Conservation (phyloP, 2,113 vertebrate species). For the Phocoena phocoena region DNA sequence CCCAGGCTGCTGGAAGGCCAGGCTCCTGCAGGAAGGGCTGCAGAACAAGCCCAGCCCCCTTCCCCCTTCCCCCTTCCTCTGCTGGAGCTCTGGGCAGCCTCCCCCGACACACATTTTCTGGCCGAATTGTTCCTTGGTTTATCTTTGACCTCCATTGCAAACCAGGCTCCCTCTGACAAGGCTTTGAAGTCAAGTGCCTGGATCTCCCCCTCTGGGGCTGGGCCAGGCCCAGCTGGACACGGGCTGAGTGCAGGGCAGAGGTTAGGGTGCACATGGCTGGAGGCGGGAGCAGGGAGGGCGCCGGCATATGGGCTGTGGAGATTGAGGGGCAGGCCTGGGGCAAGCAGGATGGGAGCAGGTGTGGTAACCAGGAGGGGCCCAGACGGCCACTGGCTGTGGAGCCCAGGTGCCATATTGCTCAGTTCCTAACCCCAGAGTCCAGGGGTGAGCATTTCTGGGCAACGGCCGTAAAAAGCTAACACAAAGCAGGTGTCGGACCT, state of each 20-base stretch:
- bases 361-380: neutral
- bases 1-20: neutral
- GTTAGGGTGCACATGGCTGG: conserved; percentile 26
- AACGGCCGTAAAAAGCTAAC: neutral
- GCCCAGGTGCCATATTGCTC: neutral
- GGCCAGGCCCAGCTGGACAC: conserved; percentile 60
- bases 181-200: conserved; percentile 72
- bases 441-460: neutral
- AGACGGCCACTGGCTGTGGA: neutral
- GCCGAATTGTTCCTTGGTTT: conserved; percentile 52
- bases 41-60: neutral
- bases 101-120: conserved; percentile 31
- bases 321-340: too few species aligned
- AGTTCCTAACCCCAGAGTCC: neutral
- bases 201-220: conserved; percentile 50
- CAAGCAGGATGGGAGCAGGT: neutral
- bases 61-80: neutral
- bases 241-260: conserved; percentile 35
- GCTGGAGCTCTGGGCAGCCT: neutral
- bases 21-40: neutral
- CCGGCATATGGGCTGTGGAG: neutral
- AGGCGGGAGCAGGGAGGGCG: neutral
- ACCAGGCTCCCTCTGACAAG: conserved; percentile 60
- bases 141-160: conserved; percentile 71
- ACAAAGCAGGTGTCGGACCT: neutral